Percentiles rank a stretch among this genome's conserved stretches.
These are phyloP conservation scores for Mimas tiliae DNA, from an alignment of 2,888 invertebrate species.

Conservation along the genomic window DNA sequence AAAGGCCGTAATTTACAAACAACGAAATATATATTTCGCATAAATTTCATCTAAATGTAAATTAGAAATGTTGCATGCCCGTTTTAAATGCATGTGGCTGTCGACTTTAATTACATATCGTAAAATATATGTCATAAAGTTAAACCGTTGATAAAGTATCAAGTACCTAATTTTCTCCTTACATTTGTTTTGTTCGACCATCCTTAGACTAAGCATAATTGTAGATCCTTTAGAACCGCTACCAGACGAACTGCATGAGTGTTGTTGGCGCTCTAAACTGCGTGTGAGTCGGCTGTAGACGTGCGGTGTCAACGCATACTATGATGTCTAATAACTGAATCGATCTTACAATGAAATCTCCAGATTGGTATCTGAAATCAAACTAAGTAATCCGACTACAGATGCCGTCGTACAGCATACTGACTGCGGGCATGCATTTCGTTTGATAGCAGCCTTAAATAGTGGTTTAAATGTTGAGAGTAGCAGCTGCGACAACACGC, in stretches of 20 bases:
- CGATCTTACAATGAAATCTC: no score
- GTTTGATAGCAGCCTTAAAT: neutral
- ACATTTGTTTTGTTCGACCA: constrained; percentile 33
- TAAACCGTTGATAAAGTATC: constrained; percentile 32
- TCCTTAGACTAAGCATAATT: constrained; percentile 25
- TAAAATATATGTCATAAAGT: constrained; percentile 33
- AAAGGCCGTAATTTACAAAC: constrained; percentile 9
- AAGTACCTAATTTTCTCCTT: constrained; percentile 67
- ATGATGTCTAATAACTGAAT: no score
- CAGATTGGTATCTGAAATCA: no score
- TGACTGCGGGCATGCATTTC: neutral
- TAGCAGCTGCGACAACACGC: neutral
- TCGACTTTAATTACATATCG: constrained; percentile 44
- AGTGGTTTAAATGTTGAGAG: constrained; percentile 4
- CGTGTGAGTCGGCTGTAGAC: neutral
- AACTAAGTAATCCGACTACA: neutral
- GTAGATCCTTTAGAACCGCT: constrained; percentile 12
- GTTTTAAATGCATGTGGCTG: constrained; percentile 57
- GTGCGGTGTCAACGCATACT: no score
- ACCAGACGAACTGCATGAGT: neutral
- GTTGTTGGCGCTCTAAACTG: neutral
- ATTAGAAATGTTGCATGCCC: constrained; percentile 49
- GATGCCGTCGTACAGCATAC: neutral
- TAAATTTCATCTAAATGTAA: constrained; percentile 48
- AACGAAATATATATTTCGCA: neutral